Evolutionary conservation across 2,113 vertebrate genomes (phyloP), one percentile per base, ranked within the genome.

Genomic region (Eolophus roseicapilla): DNA sequence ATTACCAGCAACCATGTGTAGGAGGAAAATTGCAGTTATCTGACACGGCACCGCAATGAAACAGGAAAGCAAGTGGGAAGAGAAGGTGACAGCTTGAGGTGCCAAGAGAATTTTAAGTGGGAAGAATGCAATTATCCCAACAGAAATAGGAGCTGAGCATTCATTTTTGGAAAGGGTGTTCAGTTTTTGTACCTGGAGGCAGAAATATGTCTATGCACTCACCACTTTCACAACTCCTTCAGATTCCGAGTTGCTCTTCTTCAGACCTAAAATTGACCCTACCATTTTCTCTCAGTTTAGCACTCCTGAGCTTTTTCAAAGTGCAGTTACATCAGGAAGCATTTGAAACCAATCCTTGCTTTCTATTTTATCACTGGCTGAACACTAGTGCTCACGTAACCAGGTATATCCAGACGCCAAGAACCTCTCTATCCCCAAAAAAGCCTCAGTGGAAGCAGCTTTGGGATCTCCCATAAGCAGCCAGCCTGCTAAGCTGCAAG

Each of bases 51-150:
- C 29, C 71, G 62, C 41, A 82, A 29, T 0, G 0, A 10, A 79
- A 71, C 23, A 69, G 81, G 62, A 85, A 82, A 62, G 65, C 19
- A 71, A 60, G 25, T 7, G 16, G 74, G 47, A 83, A 86, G 62
- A 24, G 70, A 71, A 89, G 57, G 41, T 14, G 31, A 57, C 21
- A 49, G 84, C 20, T 62, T 2, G 1, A 71, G 39, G 17, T 68
- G 65, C 70, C 53, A 37, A 33, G 49, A 62, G 50, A 82, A 73
- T 46, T n/a, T 10, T 1, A 80, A n/a, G n/a, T 44, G n/a, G 75
- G 33, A 82, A 82, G 62, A 74, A 85, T 24, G 46, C 29, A 93
- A 95, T 93, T 91, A 96, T 63, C 78, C 31, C 41, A 50, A 63
- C 9, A 82, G 57, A 93, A 96, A 96, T 13, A 86, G 89, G 49